These are phyloP conservation scores for Hiodon alosoides DNA, from an alignment of 2,113 vertebrate genomes.

Conservation along the genomic window DNA sequence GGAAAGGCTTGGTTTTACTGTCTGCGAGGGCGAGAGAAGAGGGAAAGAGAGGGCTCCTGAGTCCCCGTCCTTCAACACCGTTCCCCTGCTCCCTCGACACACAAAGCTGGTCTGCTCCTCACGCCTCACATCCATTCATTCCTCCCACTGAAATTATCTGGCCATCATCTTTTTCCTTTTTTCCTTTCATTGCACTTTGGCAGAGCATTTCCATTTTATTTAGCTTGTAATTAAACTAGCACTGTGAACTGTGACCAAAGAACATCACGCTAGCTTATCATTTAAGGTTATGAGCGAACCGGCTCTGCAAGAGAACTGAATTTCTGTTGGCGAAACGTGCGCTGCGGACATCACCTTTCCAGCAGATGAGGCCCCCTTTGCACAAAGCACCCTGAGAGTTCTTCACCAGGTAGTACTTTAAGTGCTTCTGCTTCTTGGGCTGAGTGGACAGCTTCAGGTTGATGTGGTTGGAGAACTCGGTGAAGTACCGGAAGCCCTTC, in stretches of 20 bases:
- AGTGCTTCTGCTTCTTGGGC: conserved; percentile 99
- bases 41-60: neutral
- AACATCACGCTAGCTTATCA: no score
- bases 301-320: conserved; percentile 3
- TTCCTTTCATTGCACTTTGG: neutral
- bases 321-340: neutral
- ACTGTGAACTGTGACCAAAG: neutral
- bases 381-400: conserved; percentile 89
- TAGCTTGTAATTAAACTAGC: neutral
- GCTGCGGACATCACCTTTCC: conserved; percentile 77
- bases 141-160: no score
- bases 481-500: conserved; percentile 97
- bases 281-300: no score
- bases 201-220: no score
- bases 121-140: no score
- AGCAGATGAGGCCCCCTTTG: conserved; percentile 93
- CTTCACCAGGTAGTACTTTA: conserved; percentile 98
- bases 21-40: conserved; percentile 63
- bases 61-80: no score
- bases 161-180: neutral
- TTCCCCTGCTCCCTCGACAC: neutral
- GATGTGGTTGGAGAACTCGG: conserved; percentile 98
- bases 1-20: conserved; percentile 83
- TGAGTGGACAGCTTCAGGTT: conserved; percentile 97
- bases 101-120: neutral